Evolutionary conservation across 2,888 invertebrate species (phyloP).

Genomic region (Zaprionus bogoriensis): DNA sequence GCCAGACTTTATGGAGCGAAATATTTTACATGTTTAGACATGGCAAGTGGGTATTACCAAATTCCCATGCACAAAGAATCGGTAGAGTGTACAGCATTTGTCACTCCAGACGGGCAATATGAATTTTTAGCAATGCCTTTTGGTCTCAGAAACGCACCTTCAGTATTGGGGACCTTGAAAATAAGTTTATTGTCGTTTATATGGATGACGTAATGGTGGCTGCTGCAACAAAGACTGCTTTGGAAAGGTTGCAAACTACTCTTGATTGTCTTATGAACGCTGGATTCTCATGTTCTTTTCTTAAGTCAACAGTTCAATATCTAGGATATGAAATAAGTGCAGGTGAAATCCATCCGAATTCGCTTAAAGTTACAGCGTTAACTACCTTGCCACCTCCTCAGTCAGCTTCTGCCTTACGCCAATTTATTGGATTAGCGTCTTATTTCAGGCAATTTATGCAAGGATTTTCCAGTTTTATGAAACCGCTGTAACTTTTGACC

Average conservation of each 20-base stretch:
- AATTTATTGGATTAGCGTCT: background rate
- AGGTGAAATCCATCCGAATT: background rate
- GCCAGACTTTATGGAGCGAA: too few relatives aligned
- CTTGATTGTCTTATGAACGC: slow-evolving; percentile 14
- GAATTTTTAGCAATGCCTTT: too few relatives aligned
- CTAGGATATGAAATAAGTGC: slow-evolving; percentile 2
- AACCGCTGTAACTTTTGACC: background rate
- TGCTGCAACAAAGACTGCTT: slow-evolving; percentile 11
- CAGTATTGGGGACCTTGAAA: too few relatives aligned
- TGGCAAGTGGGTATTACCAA: too few relatives aligned
- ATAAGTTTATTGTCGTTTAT: slow-evolving; percentile 9
- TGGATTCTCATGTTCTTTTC: slow-evolving; percentile 13
- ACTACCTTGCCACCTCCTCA: background rate
- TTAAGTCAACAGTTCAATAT: slow-evolving; percentile 11
- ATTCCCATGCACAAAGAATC: too few relatives aligned
- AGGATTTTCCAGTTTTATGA: background rate
- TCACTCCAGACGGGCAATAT: too few relatives aligned
- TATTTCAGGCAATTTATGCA: background rate
- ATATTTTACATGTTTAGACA: too few relatives aligned
- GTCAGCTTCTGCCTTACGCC: background rate
- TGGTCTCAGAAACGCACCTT: too few relatives aligned
- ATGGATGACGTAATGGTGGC: slow-evolving; percentile 10
- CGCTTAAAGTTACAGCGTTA: background rate
- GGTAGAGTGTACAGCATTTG: too few relatives aligned
- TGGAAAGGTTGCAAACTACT: slow-evolving; percentile 11